These are phyloP conservation scores for Cavia aperea DNA, from an alignment of 2,113 vertebrate species.

Conservation along the genomic window DNA sequence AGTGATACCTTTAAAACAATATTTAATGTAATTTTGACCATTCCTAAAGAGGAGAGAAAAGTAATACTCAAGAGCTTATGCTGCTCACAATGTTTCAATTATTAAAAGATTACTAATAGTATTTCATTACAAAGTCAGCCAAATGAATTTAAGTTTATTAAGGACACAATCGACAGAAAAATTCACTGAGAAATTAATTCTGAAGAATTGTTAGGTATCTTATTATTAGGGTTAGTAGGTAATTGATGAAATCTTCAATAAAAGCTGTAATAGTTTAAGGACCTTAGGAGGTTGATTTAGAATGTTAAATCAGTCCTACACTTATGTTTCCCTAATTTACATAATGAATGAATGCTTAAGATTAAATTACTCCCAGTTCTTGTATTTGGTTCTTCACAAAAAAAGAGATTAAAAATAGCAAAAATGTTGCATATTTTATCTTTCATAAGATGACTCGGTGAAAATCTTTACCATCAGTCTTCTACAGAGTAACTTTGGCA, in stretches of 20 bases:
- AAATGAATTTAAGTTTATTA: constrained; percentile 37
- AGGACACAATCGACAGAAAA: constrained; percentile 24
- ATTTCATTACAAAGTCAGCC: not conserved
- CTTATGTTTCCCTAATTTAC: constrained; percentile 11
- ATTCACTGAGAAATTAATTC: constrained; percentile 28
- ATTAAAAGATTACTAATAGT: constrained; percentile 41
- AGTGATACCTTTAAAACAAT: not conserved
- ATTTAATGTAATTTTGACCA: not conserved
- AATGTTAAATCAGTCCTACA: not conserved
- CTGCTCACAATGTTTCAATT: not conserved
- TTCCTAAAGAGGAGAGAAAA: not conserved
- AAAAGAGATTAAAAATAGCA: not conserved
- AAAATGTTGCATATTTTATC: not conserved
- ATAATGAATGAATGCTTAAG: not conserved
- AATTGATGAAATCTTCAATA: constrained; percentile 59
- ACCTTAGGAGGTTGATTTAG: constrained; percentile 36
- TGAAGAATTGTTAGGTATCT: constrained; percentile 24
- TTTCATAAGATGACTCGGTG: not conserved
- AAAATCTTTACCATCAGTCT: not conserved
- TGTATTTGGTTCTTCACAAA: not conserved
- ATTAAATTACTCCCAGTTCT: not conserved
- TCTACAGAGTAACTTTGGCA: not conserved
- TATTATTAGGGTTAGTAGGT: constrained; percentile 58
- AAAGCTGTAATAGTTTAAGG: constrained; percentile 39
- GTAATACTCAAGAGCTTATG: not conserved